Percentiles rank a stretch among this genome's conserved stretches.
phyloP scores from a whole-genome alignment of 2,797 vertebrate species.

The Chromis chromis region DNA sequence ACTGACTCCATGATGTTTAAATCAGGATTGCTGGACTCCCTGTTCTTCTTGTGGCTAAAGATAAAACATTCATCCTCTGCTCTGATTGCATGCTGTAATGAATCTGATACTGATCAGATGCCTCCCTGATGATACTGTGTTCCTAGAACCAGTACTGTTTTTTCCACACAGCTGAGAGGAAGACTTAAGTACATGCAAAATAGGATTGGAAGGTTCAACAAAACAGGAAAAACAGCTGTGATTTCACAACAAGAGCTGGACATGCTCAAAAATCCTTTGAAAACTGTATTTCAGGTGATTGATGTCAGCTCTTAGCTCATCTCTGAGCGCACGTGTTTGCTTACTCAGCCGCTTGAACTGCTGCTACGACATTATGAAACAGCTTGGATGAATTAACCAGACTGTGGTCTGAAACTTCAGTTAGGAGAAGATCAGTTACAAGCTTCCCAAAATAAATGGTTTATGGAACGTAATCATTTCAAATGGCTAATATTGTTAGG shows the following conservation, averaged over 20 bases:
- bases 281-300: slow-evolving; percentile 14
- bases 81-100: not conserved
- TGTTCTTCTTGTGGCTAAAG: too few relatives aligned
- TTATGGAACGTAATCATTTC: slow-evolving; percentile 16
- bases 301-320: slow-evolving; percentile 8
- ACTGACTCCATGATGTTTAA: not conserved
- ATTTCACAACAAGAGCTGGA: too few relatives aligned
- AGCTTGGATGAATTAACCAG: slow-evolving; percentile 32
- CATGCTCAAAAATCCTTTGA: not conserved
- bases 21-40: not conserved
- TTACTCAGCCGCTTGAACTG: slow-evolving; percentile 33
- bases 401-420: slow-evolving; percentile 13
- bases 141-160: too few relatives aligned
- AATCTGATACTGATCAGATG: too few relatives aligned
- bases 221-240: too few relatives aligned
- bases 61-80: not conserved
- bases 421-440: slow-evolving; percentile 8
- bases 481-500: not conserved
- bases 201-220: too few relatives aligned
- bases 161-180: too few relatives aligned
- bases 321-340: slow-evolving; percentile 15
- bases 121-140: too few relatives aligned
- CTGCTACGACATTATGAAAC: slow-evolving; percentile 25
- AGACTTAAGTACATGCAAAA: too few relatives aligned
- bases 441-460: slow-evolving; percentile 21